phyloP scores from a whole-genome alignment of 2,113 vertebrate species.

The Muntiacus muntjak region DNA sequence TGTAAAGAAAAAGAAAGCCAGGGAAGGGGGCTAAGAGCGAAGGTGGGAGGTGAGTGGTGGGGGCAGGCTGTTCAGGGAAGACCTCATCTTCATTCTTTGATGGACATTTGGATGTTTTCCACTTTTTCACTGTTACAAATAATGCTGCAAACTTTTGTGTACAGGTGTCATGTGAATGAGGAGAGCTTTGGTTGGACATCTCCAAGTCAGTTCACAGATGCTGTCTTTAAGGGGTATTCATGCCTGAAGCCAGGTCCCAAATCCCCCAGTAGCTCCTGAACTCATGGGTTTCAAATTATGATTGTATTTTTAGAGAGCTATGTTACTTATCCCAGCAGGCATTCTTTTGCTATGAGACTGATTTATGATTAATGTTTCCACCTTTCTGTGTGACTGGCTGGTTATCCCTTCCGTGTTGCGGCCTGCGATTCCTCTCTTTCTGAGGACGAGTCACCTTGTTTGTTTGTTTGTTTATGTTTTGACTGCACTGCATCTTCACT shows the following conservation, averaged over 20 bases:
- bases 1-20: background rate
- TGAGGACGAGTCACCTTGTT: accelerated
- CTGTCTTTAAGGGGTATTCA: background rate
- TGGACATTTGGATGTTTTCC: background rate
- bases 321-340: background rate
- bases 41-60: no score
- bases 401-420: background rate
- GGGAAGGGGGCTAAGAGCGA: background rate
- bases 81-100: background rate
- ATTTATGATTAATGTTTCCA: background rate
- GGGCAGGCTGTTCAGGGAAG: background rate
- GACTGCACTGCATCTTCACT: background rate
- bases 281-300: background rate
- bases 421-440: background rate
- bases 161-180: accelerated
- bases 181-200: background rate
- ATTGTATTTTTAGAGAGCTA: background rate
- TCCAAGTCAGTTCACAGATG: background rate
- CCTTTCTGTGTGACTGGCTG: background rate
- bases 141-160: background rate
- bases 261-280: background rate
- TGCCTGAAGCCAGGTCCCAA: background rate
- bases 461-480: background rate
- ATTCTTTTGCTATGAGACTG: background rate
- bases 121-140: background rate